These are phyloP conservation scores for Eupithecia tripunctaria DNA, from an alignment of 2,888 invertebrate genomes.

Conservation along the genomic window DNA sequence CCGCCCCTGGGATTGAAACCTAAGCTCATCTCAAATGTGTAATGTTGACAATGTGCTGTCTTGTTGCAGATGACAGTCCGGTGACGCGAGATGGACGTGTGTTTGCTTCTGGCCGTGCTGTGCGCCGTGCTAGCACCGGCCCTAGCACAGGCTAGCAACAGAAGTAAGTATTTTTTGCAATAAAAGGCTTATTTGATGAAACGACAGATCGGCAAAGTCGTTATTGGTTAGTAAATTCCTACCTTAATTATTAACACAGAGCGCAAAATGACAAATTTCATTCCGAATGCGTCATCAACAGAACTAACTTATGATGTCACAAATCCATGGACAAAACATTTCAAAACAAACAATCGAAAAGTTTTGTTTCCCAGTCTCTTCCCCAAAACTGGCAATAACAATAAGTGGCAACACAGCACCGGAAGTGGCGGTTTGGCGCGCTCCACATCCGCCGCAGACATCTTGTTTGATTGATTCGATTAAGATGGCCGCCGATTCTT, in stretches of 20 bases:
- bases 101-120: slow-evolving; percentile 62
- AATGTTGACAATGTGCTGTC: not conserved
- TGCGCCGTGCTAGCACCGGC: slow-evolving; percentile 55
- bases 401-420: slow-evolving; percentile 29
- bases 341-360: slow-evolving; percentile 9
- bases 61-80: slow-evolving; percentile 30
- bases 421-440: slow-evolving; percentile 41
- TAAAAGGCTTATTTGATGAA: no score
- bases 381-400: slow-evolving; percentile 15
- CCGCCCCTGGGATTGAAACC: no score
- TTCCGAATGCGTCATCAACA: not conserved
- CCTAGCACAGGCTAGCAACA: slow-evolving; percentile 27
- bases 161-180: slow-evolving; percentile 20
- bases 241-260: not conserved
- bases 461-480: slow-evolving; percentile 40
- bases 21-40: not conserved
- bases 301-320: not conserved
- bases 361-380: slow-evolving; percentile 13
- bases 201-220: no score
- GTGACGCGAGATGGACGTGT: slow-evolving; percentile 56
- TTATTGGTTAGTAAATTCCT: no score
- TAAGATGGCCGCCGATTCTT: slow-evolving; percentile 37
- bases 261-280: not conserved
- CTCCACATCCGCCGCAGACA: slow-evolving; percentile 39
- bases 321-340: not conserved